A percentile compares a stretch with the other conserved stretches of the same genome.
Conservation (phyloP, 2,797 vertebrate species). For the Lophius americanus region DNA sequence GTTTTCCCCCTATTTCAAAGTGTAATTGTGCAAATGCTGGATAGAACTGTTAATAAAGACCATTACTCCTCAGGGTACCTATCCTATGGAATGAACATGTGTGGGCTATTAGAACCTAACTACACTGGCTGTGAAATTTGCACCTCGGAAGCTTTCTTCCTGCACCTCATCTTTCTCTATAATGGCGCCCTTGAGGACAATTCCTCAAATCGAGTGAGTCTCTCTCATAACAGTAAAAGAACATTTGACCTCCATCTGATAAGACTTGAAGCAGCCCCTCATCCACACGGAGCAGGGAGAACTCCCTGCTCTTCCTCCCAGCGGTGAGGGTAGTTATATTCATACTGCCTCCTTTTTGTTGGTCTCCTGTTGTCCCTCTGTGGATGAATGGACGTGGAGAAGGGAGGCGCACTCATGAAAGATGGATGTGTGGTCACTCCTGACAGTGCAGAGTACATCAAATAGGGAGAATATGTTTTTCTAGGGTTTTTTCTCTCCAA, state of each 20-base stretch:
- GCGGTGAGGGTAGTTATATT: conserved; percentile 81
- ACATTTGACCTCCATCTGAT: conserved; percentile 60
- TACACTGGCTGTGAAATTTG: conserved; percentile 46
- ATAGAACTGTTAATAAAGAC: conserved; percentile 25
- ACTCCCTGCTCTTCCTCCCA: conserved; percentile 53
- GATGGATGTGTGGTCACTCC: conserved; percentile 72
- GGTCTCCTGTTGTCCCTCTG: conserved; percentile 89
- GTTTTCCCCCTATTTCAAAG: conserved; percentile 20
- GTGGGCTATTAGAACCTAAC: conserved; percentile 52
- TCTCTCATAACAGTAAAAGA: conserved; percentile 62
- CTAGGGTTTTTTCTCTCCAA: not conserved
- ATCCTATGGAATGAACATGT: conserved; percentile 50
- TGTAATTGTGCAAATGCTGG: conserved; percentile 34
- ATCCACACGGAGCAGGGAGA: conserved; percentile 63
- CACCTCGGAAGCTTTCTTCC: conserved; percentile 49
- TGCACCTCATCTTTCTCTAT: conserved; percentile 59
- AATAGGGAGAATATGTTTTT: not conserved
- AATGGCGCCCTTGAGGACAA: conserved; percentile 58
- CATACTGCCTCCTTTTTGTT: conserved; percentile 86
- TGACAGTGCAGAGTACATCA: conserved; percentile 5
- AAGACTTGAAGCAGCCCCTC: conserved; percentile 60
- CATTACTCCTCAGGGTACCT: conserved; percentile 47
- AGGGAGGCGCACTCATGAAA: conserved; percentile 62
- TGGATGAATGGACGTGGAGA: conserved; percentile 63
- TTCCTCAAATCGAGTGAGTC: conserved; percentile 54